Conservation (phyloP, 2,797 vertebrate species). For the Ctenochaetus hawaiiensis region DNA sequence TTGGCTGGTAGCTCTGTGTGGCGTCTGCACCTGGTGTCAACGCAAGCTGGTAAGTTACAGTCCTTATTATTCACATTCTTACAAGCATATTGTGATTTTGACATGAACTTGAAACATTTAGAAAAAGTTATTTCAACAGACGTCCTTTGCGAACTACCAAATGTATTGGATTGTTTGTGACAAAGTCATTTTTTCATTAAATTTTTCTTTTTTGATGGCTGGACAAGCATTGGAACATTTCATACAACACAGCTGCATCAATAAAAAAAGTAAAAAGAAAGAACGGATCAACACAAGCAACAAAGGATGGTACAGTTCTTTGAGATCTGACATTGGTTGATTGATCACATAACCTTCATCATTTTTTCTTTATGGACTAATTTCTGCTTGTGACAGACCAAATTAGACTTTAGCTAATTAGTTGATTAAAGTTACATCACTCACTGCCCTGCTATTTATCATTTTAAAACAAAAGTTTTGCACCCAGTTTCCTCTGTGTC, state of each 20-base stretch:
- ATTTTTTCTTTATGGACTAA: not conserved
- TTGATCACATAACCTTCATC: not conserved
- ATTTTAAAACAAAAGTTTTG: not conserved
- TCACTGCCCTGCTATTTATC: not conserved
- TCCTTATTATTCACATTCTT: constrained; percentile 18
- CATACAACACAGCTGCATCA: not conserved
- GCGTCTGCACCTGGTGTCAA: constrained; percentile 99
- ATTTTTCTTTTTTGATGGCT: not conserved
- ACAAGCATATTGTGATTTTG: not conserved
- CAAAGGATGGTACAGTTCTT: not conserved
- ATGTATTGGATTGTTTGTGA: no score
- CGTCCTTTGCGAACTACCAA: no score
- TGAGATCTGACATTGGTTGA: not conserved
- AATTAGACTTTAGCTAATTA: not conserved
- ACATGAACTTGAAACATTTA: not conserved
- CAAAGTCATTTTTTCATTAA: not conserved
- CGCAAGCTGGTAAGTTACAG: constrained; percentile 93
- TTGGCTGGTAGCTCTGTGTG: constrained; percentile 95
- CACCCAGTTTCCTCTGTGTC: not conserved
- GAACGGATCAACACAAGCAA: not conserved
- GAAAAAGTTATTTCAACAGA: not conserved
- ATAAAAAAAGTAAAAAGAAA: not conserved
- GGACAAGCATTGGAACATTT: not conserved
- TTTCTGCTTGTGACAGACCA: not conserved
- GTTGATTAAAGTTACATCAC: not conserved